Evolutionary conservation across 1,140 invertebrate genomes (phyloP).

Genomic region (Dufourea novaeangliae): DNA sequence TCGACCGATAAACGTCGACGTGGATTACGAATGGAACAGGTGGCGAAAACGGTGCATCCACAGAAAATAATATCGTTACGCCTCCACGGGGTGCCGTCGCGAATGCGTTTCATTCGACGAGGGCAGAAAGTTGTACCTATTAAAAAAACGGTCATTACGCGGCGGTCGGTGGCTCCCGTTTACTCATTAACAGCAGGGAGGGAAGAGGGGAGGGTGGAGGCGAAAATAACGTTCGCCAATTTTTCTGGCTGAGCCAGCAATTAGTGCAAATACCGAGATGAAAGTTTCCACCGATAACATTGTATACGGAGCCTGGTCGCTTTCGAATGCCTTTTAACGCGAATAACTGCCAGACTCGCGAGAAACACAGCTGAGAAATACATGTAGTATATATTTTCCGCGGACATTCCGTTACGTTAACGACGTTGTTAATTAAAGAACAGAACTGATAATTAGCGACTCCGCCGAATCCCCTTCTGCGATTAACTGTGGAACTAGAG

Average conservation of each 20-base stretch:
- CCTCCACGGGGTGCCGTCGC: background rate
- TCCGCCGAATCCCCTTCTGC: background rate
- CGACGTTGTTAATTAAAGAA: constrained; percentile 36
- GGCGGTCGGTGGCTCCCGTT: constrained; percentile 22
- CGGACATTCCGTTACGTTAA: constrained; percentile 27
- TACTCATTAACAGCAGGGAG: constrained; percentile 48
- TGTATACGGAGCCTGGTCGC: constrained; percentile 1
- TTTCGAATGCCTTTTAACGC: constrained; percentile 23
- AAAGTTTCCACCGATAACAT: constrained; percentile 44
- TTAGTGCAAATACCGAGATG: constrained; percentile 41
- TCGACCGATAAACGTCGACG: constrained; percentile 26
- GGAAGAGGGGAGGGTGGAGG: too few species aligned
- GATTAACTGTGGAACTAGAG: constrained; percentile 12
- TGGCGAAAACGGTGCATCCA: constrained; percentile 22
- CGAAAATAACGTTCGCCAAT: constrained; percentile 44
- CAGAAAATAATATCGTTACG: constrained; percentile 33
- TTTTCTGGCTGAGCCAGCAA: constrained; percentile 44
- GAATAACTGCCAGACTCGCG: too few species aligned
- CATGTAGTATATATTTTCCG: constrained; percentile 25
- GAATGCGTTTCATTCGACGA: constrained; percentile 19
- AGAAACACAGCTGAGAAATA: too few species aligned
- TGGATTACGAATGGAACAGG: constrained; percentile 29
- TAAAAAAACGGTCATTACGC: constrained; percentile 41
- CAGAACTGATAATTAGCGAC: constrained; percentile 19
- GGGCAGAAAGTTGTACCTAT: constrained; percentile 36